phyloP scores from a whole-genome alignment of 2,797 vertebrate species.

The Limosa lapponica region DNA sequence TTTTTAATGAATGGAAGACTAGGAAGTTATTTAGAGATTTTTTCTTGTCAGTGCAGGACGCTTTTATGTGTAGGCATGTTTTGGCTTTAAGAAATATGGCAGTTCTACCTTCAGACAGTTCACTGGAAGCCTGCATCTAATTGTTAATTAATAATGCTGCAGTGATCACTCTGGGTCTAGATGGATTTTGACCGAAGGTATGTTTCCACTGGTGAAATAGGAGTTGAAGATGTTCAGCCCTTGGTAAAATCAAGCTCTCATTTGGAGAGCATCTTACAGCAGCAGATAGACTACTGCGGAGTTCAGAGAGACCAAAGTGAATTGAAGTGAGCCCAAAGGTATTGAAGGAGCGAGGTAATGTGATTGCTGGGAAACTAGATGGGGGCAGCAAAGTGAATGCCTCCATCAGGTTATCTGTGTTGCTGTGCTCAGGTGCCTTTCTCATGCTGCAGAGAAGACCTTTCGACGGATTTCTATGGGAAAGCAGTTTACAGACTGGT shows the following conservation, averaged over 20 bases:
- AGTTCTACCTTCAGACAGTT: background rate
- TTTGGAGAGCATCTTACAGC: background rate
- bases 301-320: slow-evolving; percentile 31
- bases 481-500: background rate
- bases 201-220: background rate
- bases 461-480: background rate
- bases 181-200: background rate
- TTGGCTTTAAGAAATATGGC: background rate
- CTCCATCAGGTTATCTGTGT: background rate
- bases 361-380: slow-evolving; percentile 26
- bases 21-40: background rate
- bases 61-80: background rate
- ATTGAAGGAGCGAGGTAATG: slow-evolving; percentile 8
- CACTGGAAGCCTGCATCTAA: background rate
- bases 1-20: background rate
- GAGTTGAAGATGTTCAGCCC: background rate
- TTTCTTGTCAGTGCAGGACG: background rate
- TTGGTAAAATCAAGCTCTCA: background rate
- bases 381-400: slow-evolving; percentile 4
- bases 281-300: background rate
- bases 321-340: slow-evolving; percentile 43
- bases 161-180: background rate
- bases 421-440: background rate
- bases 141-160: background rate
- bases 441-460: background rate